Evolutionary conservation across 2,797 vertebrate genomes (phyloP), one percentile per base, ranked within the genome.

Genomic region (Cyprinodon diabolis): DNA sequence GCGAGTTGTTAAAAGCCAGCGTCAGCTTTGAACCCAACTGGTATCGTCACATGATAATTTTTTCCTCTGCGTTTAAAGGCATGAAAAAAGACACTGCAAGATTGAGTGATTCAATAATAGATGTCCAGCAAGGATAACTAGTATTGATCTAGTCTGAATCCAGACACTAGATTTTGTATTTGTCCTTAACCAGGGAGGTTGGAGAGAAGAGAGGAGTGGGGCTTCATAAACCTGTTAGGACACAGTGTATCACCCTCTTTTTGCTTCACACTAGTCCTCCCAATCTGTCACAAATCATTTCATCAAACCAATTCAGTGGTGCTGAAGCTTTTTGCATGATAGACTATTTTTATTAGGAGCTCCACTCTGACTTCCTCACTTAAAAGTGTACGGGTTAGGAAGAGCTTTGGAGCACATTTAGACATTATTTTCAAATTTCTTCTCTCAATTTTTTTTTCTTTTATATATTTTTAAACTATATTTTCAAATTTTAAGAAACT

Each of bases 151-250:
- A 84, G 80, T 79, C 62, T 83, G 51, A 58, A 76, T 85, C 77
- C 12, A 68, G 80, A 79, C 68, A 17, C 12, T 2, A 72, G 84
- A 56, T 35, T 35, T 30, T 2, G 17, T 43, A 43, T 19, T 19
- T 35, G 14, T 81, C 78, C 85, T 76, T 70, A 70, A n/a, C 56
- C 25, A 23, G 49, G 19, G 14, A 52, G 74, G 80, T 74, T 79
- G 56, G 84, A 76, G 67, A 71, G 78, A 66, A 85, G 72, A 76
- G 21, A 75, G 67, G 69, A 57, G 60, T 1, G 79, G 78, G 86
- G 85, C 83, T 58, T 49, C 43, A 88, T 80, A 66, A 10, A 58
- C 87, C 90, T 84, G 52, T 86, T 85, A 74, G 62, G 51, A 67
- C 72, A 30, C 58, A 56, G 65, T 63, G 65, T 71, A 81, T 82